These are phyloP conservation scores for Cynaeus angustus DNA, from an alignment of 2,888 invertebrate genomes.

Conservation along the genomic window DNA sequence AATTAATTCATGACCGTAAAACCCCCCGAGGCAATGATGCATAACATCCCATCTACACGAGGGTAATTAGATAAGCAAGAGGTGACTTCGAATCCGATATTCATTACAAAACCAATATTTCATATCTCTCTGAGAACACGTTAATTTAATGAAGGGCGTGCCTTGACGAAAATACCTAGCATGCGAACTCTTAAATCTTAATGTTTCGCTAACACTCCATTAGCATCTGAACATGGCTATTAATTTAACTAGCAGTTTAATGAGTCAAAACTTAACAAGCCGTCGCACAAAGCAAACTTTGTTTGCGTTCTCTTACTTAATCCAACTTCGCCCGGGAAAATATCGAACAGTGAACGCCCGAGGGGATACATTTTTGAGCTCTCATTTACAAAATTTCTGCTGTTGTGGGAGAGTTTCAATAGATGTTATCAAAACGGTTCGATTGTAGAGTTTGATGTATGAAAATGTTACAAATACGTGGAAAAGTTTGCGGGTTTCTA, in stretches of 20 bases:
- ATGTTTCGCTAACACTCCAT: slow-evolving; percentile 27
- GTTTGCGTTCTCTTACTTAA: slow-evolving; percentile 20
- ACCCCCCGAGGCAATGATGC: too few species aligned
- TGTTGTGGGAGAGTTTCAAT: too few species aligned
- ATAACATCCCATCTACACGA: neutral
- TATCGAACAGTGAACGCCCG: too few species aligned
- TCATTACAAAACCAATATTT: neutral
- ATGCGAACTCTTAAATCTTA: slow-evolving; percentile 11
- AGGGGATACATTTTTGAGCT: too few species aligned
- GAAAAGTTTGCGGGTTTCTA: too few species aligned
- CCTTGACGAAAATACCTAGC: too few species aligned
- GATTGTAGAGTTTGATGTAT: too few species aligned
- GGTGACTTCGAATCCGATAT: neutral
- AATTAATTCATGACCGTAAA: too few species aligned
- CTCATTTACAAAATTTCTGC: too few species aligned
- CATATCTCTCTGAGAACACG: neutral
- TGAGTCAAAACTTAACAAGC: slow-evolving; percentile 25
- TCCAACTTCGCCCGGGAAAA: neutral
- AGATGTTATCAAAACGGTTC: too few species aligned
- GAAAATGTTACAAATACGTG: too few species aligned
- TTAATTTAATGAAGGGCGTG: too few species aligned
- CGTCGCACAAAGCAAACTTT: slow-evolving; percentile 15
- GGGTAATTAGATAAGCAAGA: neutral
- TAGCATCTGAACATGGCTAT: slow-evolving; percentile 23
- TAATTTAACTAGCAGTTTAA: slow-evolving; percentile 38